A percentile compares a stretch with the other conserved stretches of the same genome.
phyloP scores from a whole-genome alignment of 1,140 invertebrate species.

The Galleria mellonella region DNA sequence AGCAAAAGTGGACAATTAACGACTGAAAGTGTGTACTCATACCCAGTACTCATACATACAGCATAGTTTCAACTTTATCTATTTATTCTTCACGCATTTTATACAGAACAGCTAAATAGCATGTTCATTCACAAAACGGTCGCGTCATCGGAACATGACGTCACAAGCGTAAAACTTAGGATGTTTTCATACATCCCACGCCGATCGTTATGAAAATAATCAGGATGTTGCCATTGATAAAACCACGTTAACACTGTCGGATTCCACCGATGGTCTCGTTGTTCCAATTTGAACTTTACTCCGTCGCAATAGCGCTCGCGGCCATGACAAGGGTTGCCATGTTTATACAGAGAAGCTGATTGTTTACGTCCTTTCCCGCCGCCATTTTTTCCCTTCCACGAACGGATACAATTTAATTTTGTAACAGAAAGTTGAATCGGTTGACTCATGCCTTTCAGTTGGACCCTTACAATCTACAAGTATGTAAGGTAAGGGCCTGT shows the following conservation, averaged over 20 bases:
- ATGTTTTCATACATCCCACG: constrained; percentile 16
- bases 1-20: too few relatives aligned
- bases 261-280: neutral
- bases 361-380: constrained; percentile 26
- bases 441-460: neutral
- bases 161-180: constrained; percentile 11
- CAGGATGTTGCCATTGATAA: constrained; percentile 33
- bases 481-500: too few relatives aligned
- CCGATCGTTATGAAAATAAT: constrained; percentile 5
- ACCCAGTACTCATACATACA: too few relatives aligned
- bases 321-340: neutral
- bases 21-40: too few relatives aligned
- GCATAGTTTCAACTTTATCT: too few relatives aligned
- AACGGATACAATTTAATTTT: constrained; percentile 2
- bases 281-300: neutral
- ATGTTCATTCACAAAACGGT: too few relatives aligned
- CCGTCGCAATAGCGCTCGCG: neutral
- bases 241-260: constrained; percentile 7
- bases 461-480: too few relatives aligned
- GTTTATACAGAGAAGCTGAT: constrained; percentile 20
- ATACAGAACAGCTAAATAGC: too few relatives aligned
- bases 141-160: too few relatives aligned
- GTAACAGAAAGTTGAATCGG: constrained; percentile 3
- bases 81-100: too few relatives aligned
- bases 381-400: constrained; percentile 17